Evolutionary conservation across 2,113 vertebrate species (phyloP).

Genomic region (Chloropsis hardwickii): DNA sequence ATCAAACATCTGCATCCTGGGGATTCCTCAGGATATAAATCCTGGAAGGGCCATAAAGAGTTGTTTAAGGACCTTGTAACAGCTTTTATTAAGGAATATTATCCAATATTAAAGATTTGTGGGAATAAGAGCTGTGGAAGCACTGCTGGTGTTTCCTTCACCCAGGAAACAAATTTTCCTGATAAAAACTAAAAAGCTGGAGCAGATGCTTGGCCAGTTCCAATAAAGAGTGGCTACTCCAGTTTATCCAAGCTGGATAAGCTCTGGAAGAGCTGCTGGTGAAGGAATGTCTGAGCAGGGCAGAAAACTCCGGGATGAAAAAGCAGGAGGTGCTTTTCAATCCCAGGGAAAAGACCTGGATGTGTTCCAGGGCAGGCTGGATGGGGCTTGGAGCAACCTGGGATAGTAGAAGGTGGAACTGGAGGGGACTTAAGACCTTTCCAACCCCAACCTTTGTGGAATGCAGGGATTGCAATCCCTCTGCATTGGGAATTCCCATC

Average conservation of each 20-base stretch:
- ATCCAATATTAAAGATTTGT: constrained; percentile 20
- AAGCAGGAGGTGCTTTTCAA: neutral
- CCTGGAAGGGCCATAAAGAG: constrained; percentile 18
- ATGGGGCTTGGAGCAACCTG: neutral
- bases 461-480: neutral
- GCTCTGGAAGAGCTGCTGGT: neutral
- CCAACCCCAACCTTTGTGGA: fast-evolving
- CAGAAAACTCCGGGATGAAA: neutral
- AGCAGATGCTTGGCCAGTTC: neutral
- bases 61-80: constrained; percentile 32
- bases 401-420: neutral
- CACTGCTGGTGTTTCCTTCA: neutral
- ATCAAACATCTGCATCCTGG: constrained; percentile 19
- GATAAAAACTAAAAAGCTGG: neutral
- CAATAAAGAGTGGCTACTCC: neutral
- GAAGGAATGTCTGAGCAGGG: neutral
- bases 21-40: constrained; percentile 40
- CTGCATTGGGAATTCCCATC: neutral
- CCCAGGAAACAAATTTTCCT: neutral
- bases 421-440: neutral
- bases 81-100: constrained; percentile 28
- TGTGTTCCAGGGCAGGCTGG: neutral
- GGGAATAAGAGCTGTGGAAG: neutral
- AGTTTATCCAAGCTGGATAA: neutral
- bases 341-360: neutral